Evolutionary conservation across 1,140 invertebrate species (phyloP).

Genomic region (Ceratina australensis): DNA sequence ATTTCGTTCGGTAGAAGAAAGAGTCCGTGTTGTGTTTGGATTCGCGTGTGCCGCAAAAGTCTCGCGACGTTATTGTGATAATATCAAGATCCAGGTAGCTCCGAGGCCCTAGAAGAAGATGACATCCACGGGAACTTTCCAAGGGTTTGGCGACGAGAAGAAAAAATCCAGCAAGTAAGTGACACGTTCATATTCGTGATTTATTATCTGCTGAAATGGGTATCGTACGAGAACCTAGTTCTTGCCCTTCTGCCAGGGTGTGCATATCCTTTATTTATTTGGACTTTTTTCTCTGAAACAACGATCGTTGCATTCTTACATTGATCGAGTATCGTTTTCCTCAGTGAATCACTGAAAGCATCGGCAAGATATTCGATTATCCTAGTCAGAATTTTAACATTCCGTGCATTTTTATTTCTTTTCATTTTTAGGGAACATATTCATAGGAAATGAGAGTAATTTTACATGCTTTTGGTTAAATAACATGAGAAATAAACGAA

Average conservation of each 20-base stretch:
- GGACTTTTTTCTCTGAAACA: too few relatives aligned
- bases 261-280: slow-evolving; percentile 14
- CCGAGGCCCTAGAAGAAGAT: slow-evolving; percentile 49
- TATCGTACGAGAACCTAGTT: slow-evolving; percentile 6
- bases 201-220: slow-evolving; percentile 3
- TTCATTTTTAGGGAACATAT: background rate
- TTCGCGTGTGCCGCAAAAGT: slow-evolving; percentile 44
- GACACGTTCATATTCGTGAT: slow-evolving; percentile 18
- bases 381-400: slow-evolving; percentile 8
- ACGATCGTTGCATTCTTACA: too few relatives aligned
- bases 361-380: background rate
- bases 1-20: slow-evolving; percentile 64
- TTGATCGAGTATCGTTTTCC: too few relatives aligned
- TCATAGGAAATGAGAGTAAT: background rate
- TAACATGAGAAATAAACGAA: slow-evolving; percentile 10
- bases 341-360: too few relatives aligned
- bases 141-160: slow-evolving; percentile 61
- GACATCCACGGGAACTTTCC: slow-evolving; percentile 73
- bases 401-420: background rate
- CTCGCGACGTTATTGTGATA: slow-evolving; percentile 25
- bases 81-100: slow-evolving; percentile 21
- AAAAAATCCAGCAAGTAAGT: slow-evolving; percentile 76
- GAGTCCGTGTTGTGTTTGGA: slow-evolving; percentile 54
- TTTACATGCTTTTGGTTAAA: background rate
- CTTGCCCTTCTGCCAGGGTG: background rate